phyloP scores from a whole-genome alignment of 2,797 vertebrate genomes.

The Chelidonichthys spinosus region DNA sequence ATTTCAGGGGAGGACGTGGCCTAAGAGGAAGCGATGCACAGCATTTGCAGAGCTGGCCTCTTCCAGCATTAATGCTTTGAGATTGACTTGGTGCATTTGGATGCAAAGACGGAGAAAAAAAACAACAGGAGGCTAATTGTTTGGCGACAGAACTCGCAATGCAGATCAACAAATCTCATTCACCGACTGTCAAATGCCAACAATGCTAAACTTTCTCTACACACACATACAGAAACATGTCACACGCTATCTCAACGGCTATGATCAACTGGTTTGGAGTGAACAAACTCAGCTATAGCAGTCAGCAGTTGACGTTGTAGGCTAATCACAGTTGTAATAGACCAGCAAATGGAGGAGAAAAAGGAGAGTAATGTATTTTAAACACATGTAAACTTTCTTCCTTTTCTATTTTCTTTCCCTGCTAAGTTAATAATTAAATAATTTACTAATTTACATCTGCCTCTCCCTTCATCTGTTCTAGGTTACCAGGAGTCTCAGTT shows the following conservation, averaged over 20 bases:
- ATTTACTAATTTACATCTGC: background rate
- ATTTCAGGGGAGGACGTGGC: background rate
- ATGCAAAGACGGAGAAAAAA: conserved; percentile 1
- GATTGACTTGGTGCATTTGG: background rate
- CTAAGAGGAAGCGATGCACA: background rate
- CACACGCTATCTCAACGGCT: background rate
- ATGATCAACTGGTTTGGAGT: background rate
- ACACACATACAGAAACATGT: conserved; percentile 12
- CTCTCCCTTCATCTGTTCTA: background rate
- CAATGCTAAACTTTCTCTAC: conserved; percentile 7
- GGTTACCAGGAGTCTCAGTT: background rate
- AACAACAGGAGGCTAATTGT: conserved; percentile 11
- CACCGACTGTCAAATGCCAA: conserved; percentile 11
- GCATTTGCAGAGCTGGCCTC: background rate
- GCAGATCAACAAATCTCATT: conserved; percentile 15
- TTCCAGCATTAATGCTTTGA: background rate
- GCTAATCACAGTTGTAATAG: too few relatives aligned
- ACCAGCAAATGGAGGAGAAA: too few relatives aligned
- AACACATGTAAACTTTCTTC: too few relatives aligned
- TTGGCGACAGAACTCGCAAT: conserved; percentile 6
- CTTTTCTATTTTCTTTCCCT: conserved; percentile 8
- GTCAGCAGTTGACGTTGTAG: too few relatives aligned
- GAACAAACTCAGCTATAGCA: background rate
- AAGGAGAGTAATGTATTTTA: too few relatives aligned
- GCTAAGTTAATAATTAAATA: background rate